Evolutionary conservation across 1,140 invertebrate species (phyloP).

Genomic region (Drosophila nebulosa): DNA sequence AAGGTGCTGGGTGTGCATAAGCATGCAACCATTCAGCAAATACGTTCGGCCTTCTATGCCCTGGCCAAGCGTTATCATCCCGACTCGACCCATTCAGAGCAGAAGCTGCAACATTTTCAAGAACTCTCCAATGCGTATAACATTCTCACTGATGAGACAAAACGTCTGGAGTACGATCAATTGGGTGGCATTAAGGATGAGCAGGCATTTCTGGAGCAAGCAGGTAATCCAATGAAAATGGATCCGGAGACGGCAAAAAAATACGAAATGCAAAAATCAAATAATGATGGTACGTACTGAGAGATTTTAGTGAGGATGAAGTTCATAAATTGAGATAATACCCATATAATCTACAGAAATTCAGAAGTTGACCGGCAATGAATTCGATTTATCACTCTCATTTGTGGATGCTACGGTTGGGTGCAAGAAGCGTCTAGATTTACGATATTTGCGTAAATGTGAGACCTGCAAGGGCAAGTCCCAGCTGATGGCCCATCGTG

Average conservation of each 20-base stretch:
- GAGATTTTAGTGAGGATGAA: too few species aligned
- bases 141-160: conserved; percentile 90
- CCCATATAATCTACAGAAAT: conserved; percentile 30
- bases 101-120: conserved; percentile 92
- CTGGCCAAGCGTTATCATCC: conserved; percentile 87
- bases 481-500: conserved; percentile 49
- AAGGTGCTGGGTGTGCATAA: conserved; percentile 90
- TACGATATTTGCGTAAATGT: conserved; percentile 64
- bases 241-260: conserved; percentile 11
- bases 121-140: conserved; percentile 93
- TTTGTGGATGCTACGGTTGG: conserved; percentile 68
- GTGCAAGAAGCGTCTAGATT: conserved; percentile 60
- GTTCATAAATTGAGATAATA: neutral
- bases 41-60: conserved; percentile 92
- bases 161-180: conserved; percentile 88
- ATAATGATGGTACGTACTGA: conserved; percentile 33
- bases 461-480: conserved; percentile 70
- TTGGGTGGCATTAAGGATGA: conserved; percentile 63
- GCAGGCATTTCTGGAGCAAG: conserved; percentile 59
- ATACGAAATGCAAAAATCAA: neutral
- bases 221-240: conserved; percentile 47
- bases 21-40: conserved; percentile 88
- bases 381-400: conserved; percentile 41
- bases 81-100: conserved; percentile 84
- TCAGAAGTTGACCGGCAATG: conserved; percentile 37